Base-by-base conservation (phyloP, 2,888 invertebrate genomes). In the Incurvaria masculella region DNA sequence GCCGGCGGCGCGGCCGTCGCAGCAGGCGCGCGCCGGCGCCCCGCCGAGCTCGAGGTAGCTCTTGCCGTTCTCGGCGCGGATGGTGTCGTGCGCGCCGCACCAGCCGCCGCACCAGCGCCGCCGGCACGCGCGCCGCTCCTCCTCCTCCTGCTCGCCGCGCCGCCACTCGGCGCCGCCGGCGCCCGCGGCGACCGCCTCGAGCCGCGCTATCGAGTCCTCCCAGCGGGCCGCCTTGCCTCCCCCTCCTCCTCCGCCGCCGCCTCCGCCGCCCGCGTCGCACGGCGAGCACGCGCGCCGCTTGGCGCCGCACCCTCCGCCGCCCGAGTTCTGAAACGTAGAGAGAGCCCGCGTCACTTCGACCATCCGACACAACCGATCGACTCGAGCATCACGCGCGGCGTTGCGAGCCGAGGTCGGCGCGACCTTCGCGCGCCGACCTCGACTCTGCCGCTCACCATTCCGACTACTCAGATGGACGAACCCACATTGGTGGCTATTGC, bases 21-120 rank as follows among this genome's bases (percentile, higher is more conserved):
- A 89, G 64, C 88, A 87, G 58, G 85, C 82, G 61, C 86, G 87
- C 59, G 92, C 92, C 49, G 93, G 81, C 38, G 84, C 82, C 58
- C 86, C 87, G 60, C 92, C 93, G 54, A 93, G 80, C 73, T 93
- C 92, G 64, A 93, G 79, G 78, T 93, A 93, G 56, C 90, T 91
- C 74, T 93, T 93, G 61, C 93, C 93, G 69, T 93, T 93, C 72
- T 92, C 92, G 59, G 92, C 93, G 54, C 91, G 85, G 66, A 93
- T 93, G 62, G 92, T 92, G 68, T 90, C 90, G 66, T 86, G 86
- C 58, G 78, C 78, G 55, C 79, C 74, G 64, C 79, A 75, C 72
- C 79, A 75, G 61, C 79, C 78, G 52, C 78, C 76, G 65, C 79
- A 78, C 72, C 83, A 69, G 72, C 83, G 66, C 70, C 83, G 68